Base-by-base conservation (phyloP, 2,113 vertebrate species). In the Rousettus leschenaultii region DNA sequence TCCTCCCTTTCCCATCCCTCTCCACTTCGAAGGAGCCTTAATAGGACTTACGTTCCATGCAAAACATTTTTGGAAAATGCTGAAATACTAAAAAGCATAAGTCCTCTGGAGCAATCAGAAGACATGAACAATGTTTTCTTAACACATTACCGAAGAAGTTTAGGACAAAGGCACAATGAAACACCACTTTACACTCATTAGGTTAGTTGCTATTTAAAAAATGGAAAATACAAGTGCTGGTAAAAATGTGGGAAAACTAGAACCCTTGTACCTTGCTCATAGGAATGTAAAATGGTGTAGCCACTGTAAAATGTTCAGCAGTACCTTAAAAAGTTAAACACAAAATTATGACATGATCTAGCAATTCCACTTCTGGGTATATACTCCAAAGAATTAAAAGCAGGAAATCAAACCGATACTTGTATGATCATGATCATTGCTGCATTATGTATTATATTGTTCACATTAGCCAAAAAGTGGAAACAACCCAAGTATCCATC, bases 41-140 rank as follows among this genome's bases (percentile, higher is more conserved):
- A 51, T 26, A 70, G 61, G 59, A 70, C 4, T 48, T 48, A 15
- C 48, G 15, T 78, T 91, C 7, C 15, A 8, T 24, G 6, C 18
- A 40, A 43, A 12, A 26, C 30, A 48, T 74, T 94, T 87, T 87
- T 65, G 21, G 33, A 22, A 93, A 63, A 74, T 85, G 61, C n/a
- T 55, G 87, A 85, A 85, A 53, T 66, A 80, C 35, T 65, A 14
- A 86, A 80, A 70, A 45, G 38, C 8, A 51, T 26, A 30, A 21
- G n/a, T 53, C 33, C 61, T 66, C 70, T 1, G 4, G 22, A 30
- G n/a, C 77, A 35, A 61, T 35, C 55, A 66, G 57, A 90, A 74
- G 38, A 21, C 13, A 61, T 1, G 8, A 33, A 40, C 1, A 30
- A n/a, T 18, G 19, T 24, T 77, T 86, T 82, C 75, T 70, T 71